Conservation (phyloP, 2,113 vertebrate species). For the Nanorana parkeri region DNA sequence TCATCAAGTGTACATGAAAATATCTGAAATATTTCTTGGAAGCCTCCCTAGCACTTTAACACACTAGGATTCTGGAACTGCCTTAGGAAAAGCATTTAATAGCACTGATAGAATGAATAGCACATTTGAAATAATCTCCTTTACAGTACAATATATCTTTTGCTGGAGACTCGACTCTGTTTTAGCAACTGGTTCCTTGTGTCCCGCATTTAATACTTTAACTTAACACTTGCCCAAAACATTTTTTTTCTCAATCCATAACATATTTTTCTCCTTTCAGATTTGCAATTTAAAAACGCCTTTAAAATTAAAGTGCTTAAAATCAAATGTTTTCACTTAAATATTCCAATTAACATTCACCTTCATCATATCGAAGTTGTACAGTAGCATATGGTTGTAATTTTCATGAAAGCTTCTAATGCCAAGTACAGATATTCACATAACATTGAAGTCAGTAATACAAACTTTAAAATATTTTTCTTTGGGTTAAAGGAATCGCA, state of each 20-base stretch:
- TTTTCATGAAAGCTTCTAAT: conserved; percentile 1
- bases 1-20: no score
- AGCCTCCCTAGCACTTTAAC: background rate
- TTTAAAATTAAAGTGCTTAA: conserved; percentile 1
- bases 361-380: background rate
- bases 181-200: background rate
- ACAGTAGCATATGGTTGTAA: conserved; percentile 42
- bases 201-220: background rate
- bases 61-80: background rate
- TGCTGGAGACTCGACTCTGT: background rate
- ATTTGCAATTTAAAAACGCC: conserved; percentile 9
- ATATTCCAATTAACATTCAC: conserved; percentile 9
- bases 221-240: background rate
- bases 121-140: background rate
- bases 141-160: background rate
- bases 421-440: conserved; percentile 17
- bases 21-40: background rate
- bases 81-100: background rate
- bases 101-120: background rate
- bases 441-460: background rate
- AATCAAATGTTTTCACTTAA: conserved; percentile 33
- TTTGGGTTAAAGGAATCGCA: conserved; percentile 4
- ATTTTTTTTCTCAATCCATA: background rate
- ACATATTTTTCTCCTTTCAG: background rate
- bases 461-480: conserved; percentile 20